Conservation (phyloP, 2,888 invertebrate species). For the Acronicta psi region DNA sequence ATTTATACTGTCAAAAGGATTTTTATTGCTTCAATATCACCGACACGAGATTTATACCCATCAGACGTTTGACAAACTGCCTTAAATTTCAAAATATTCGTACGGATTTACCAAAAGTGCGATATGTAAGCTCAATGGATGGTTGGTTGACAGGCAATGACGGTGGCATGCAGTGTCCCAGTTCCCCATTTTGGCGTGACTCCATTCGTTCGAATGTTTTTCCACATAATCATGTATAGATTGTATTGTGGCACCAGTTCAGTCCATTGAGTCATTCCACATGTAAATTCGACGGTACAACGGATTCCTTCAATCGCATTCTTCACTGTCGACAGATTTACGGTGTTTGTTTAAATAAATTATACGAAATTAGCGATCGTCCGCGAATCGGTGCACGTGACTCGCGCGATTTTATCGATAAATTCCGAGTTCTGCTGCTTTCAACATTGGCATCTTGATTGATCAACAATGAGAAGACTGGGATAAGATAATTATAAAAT, state of each 20-base stretch:
- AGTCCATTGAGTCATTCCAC: slow-evolving; percentile 41
- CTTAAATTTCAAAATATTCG: slow-evolving; percentile 40
- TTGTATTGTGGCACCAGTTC: slow-evolving; percentile 40
- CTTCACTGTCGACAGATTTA: slow-evolving; percentile 46
- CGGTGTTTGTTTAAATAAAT: slow-evolving; percentile 45
- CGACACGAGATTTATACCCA: slow-evolving; percentile 45
- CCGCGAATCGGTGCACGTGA: slow-evolving; percentile 13
- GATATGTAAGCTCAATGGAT: slow-evolving; percentile 47
- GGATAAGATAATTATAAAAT: not conserved
- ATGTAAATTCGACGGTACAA: slow-evolving; percentile 59
- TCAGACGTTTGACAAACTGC: slow-evolving; percentile 40
- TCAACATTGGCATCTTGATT: not conserved
- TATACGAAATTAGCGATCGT: slow-evolving; percentile 30
- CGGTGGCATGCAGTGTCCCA: slow-evolving; percentile 50
- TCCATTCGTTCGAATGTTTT: slow-evolving; percentile 62
- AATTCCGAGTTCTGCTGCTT: slow-evolving; percentile 5
- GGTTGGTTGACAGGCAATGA: slow-evolving; percentile 64
- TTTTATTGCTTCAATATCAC: slow-evolving; percentile 38
- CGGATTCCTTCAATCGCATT: slow-evolving; percentile 57
- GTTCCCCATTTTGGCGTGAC: slow-evolving; percentile 62
- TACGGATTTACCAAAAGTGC: slow-evolving; percentile 31
- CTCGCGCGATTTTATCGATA: slow-evolving; percentile 18
- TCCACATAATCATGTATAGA: slow-evolving; percentile 50
- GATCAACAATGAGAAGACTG: not conserved
- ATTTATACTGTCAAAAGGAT: slow-evolving; percentile 31